Evolutionary conservation across 1,140 invertebrate species (phyloP), one percentile per base, ranked within the genome.

Genomic region (Drosophila pruinosa): DNA sequence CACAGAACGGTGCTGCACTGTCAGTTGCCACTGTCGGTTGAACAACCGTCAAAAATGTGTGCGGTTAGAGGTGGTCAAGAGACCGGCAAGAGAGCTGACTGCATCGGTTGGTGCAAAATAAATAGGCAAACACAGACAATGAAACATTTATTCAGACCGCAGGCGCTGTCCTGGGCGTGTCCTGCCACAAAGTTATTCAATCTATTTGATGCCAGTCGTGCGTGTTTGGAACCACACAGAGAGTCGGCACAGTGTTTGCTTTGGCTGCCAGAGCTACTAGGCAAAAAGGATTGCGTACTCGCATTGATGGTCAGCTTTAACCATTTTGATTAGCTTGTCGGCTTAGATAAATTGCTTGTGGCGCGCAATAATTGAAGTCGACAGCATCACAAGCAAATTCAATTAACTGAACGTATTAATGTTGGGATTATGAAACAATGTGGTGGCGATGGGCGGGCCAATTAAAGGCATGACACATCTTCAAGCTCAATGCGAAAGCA

Each of bases 311-410:
- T 22, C 36, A 38, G 28, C 50, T 34, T 57, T 41, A 31, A 47
- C 36, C n/a, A 47, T 62, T 86, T 75, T 81, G 74, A 86, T 88
- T 88, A 82, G 81, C 81, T 81, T 79, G 59, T 47, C 21, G 53
- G 59, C 59, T 86, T 62, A 77, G 69, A 80, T 68, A 77, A 71
- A 80, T 80, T 86, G 81, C 61, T 43, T 64, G 38, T 52, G 58
- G 82, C 77, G 64, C 36, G 56, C 58, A 31, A 62, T 79, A 65
- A 79, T 79, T 53, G 50, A 48, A 47, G 28, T 39, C 5, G 50
- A 28, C 38, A 64, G 41, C 45, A 58, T 10, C 47, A 50, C 22
- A 58, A 57, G 26, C 47, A 59, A 61, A 64, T 74, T 74, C 71
- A 77, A 76, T 79, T 79, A 85, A 67, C 61, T 61, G 28, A 21